phyloP scores from a whole-genome alignment of 2,888 invertebrate species.

The Lordiphosa fenestrarum region DNA sequence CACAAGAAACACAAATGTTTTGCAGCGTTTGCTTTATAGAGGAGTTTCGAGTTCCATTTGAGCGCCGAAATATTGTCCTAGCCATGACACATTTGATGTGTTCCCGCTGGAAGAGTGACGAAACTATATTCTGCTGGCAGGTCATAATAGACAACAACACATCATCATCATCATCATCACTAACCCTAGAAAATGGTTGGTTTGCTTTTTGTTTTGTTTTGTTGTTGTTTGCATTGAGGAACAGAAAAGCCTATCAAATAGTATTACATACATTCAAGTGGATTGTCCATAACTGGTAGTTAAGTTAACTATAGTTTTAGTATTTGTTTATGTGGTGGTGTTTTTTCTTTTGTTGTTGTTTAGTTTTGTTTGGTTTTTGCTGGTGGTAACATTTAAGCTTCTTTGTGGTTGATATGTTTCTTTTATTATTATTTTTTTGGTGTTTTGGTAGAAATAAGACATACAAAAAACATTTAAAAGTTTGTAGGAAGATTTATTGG shows the following conservation, averaged over 20 bases:
- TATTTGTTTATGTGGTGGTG: constrained; percentile 59
- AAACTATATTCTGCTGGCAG: constrained; percentile 28
- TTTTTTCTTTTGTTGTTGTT: constrained; percentile 33
- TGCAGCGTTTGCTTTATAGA: background rate
- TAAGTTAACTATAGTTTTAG: constrained; percentile 34
- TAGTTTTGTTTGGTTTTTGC: constrained; percentile 30
- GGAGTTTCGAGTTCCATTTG: too few species aligned
- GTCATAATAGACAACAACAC: constrained; percentile 24
- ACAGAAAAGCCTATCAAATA: constrained; percentile 62
- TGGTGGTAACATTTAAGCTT: constrained; percentile 64
- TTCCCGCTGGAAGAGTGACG: constrained; percentile 42
- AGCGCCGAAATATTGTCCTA: constrained; percentile 52
- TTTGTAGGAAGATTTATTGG: constrained; percentile 57
- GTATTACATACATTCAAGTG: constrained; percentile 32
- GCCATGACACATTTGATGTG: constrained; percentile 56
- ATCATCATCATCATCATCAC: constrained; percentile 38
- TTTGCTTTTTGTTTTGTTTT: too few species aligned
- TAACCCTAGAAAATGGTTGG: constrained; percentile 47
- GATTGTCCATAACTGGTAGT: constrained; percentile 67
- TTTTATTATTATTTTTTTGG: constrained; percentile 29
- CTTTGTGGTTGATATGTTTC: constrained; percentile 36
- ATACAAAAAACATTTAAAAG: constrained; percentile 29
- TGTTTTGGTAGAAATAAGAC: constrained; percentile 5
- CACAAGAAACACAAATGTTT: constrained; percentile 28
- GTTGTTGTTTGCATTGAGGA: constrained; percentile 46